phyloP scores from a whole-genome alignment of 2,797 vertebrate genomes.

The Melopsittacus undulatus region DNA sequence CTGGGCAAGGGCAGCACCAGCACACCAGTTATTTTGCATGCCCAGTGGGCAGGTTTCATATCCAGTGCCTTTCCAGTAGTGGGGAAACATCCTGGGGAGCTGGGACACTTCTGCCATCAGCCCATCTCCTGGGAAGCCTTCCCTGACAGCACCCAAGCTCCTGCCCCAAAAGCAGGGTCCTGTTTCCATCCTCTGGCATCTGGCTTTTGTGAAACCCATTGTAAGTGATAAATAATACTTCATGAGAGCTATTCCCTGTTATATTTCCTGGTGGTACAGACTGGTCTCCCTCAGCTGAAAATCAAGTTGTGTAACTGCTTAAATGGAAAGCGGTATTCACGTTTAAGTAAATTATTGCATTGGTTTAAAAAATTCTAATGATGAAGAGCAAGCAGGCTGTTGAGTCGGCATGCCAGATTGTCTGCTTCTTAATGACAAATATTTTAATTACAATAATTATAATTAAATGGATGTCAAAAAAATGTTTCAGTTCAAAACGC shows the following conservation, averaged over 20 bases:
- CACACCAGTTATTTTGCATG: accelerated
- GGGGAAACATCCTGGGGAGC: background rate
- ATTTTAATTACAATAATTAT: slow-evolving; percentile 70
- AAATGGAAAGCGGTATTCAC: background rate
- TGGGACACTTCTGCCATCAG: background rate
- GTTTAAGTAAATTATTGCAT: background rate
- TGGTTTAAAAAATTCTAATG: background rate
- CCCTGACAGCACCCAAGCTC: accelerated
- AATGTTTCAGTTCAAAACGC: slow-evolving; percentile 26
- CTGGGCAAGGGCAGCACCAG: background rate
- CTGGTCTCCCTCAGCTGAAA: background rate
- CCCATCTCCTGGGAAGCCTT: background rate
- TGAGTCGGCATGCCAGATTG: background rate
- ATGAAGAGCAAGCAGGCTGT: background rate
- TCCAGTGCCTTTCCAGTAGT: background rate
- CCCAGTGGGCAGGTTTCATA: background rate
- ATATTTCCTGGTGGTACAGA: background rate
- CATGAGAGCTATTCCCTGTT: accelerated
- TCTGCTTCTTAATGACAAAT: slow-evolving; percentile 26
- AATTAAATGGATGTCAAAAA: slow-evolving; percentile 71
- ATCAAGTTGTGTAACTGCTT: background rate
- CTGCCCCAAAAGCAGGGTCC: accelerated
- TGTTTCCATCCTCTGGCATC: background rate
- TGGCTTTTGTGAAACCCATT: background rate
- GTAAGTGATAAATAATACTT: background rate